phyloP scores from a whole-genome alignment of 2,113 vertebrate species.

The Bujurquina vittata region DNA sequence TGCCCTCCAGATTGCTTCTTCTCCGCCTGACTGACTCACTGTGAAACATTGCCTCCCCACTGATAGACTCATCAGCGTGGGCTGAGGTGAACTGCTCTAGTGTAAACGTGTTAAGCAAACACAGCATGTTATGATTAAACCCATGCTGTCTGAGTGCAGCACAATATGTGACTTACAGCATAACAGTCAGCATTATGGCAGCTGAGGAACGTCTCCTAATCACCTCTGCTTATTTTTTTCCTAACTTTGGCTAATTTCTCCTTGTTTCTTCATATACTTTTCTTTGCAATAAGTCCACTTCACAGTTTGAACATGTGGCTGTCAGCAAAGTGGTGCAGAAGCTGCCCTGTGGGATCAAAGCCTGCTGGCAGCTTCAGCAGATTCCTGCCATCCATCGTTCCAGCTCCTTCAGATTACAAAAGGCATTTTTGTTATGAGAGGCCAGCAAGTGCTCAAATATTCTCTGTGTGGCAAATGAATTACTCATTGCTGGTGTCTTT shows the following conservation, averaged over 20 bases:
- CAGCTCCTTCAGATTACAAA: conserved; percentile 61
- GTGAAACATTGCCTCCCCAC: conserved; percentile 22
- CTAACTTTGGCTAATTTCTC: not conserved
- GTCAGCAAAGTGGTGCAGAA: conserved; percentile 26
- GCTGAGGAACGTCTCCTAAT: conserved; percentile 13
- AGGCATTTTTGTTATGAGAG: conserved; percentile 48
- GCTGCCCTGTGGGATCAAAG: conserved; percentile 48
- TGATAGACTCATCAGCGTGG: conserved; percentile 30
- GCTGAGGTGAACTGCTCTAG: conserved; percentile 3
- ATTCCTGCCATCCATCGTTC: conserved; percentile 63
- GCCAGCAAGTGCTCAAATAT: conserved; percentile 46
- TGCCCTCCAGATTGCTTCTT: conserved; percentile 27
- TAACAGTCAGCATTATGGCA: conserved; percentile 17
- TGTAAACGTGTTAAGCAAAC: conserved; percentile 60
- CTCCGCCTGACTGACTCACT: not conserved
- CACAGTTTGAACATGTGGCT: conserved; percentile 27
- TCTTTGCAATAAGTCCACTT: not conserved
- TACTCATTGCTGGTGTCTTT: conserved; percentile 52
- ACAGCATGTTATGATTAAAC: conserved; percentile 60
- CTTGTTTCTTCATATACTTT: not conserved
- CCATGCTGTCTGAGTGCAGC: conserved; percentile 40
- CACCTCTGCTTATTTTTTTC: not conserved
- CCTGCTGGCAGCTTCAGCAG: conserved; percentile 46
- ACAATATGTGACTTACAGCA: not conserved
- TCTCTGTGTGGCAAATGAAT: conserved; percentile 36